Percentiles rank a stretch among this genome's conserved stretches.
These are phyloP conservation scores for Liasis olivaceus DNA, from an alignment of 2,797 vertebrate species.

Conservation along the genomic window DNA sequence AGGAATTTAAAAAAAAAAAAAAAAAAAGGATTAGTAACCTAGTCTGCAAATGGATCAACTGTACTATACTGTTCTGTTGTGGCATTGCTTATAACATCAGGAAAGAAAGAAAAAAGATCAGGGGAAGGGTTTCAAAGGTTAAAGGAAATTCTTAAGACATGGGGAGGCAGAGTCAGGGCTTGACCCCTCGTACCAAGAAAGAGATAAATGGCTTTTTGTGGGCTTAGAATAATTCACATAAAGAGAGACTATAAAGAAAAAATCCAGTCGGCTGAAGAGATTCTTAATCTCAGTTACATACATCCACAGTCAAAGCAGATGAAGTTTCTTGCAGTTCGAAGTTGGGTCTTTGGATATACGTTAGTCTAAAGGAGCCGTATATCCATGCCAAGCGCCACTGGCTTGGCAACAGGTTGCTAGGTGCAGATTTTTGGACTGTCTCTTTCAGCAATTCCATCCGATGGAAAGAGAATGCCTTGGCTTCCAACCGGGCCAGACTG, in stretches of 20 bases:
- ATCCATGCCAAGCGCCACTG: neutral
- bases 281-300: neutral
- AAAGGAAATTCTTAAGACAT: neutral
- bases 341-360: neutral
- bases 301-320: neutral
- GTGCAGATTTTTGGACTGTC: neutral
- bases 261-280: neutral
- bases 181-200: neutral
- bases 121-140: neutral
- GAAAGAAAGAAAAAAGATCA: neutral
- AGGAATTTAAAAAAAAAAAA: neutral
- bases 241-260: neutral
- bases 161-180: neutral
- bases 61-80: neutral
- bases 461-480: neutral
- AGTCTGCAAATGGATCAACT: neutral
- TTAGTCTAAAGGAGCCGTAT: neutral
- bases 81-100: neutral
- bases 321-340: neutral
- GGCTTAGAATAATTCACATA: neutral
- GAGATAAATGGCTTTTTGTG: neutral
- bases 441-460: neutral
- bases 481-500: neutral
- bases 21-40: neutral
- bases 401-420: conserved; percentile 31